Evolutionary conservation across 2,113 vertebrate genomes (phyloP), one percentile per base, ranked within the genome.

Genomic region (Tyto alba): DNA sequence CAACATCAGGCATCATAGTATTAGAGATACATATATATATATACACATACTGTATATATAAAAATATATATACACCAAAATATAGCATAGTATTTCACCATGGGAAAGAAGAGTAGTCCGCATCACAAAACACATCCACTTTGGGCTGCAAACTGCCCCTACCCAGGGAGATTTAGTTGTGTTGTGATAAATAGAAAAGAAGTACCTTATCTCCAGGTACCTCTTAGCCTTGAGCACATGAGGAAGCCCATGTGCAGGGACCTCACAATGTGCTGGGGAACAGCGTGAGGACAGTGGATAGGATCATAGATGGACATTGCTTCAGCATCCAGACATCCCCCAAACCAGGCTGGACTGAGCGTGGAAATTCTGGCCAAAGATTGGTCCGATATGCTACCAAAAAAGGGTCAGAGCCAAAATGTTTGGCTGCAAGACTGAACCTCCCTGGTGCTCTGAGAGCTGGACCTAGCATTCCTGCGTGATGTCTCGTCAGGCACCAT

Each of bases 401-500:
- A 79, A 76, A 55, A 32, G 18, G 5, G 25, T 75, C 47, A 95
- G 55, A 88, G 38, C 5, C 75, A 69, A 88, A 81, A 74, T 3
- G 32, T 83, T 69, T 62, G 50, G 63, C 41, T 66, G 56, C 13
- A 36, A 50, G 25, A 47, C 55, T 83, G 40, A 80, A 59, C 15
- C 3, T 69, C 43, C 15, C 38, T 69, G 50, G 7, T 73, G 36
- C 59, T 95, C 30, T 8, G 27, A 26, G 45, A 69, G n/a, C 25
- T 36, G 41, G 59, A 23, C 8, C 25, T 43, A 22, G 9, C 2
- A 0, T 32, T 86, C 45, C 75, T 91, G 38, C 5, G 17, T 53
- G 47, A 50, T 2, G 4, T 45, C 45, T 34, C 16, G 56, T 85
- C 17, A 21, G 60, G 13, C 40, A 69, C 3, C 0, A 7, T 0